Evolutionary conservation across 1,140 invertebrate genomes (phyloP).

Genomic region (Diorhabda elongata): DNA sequence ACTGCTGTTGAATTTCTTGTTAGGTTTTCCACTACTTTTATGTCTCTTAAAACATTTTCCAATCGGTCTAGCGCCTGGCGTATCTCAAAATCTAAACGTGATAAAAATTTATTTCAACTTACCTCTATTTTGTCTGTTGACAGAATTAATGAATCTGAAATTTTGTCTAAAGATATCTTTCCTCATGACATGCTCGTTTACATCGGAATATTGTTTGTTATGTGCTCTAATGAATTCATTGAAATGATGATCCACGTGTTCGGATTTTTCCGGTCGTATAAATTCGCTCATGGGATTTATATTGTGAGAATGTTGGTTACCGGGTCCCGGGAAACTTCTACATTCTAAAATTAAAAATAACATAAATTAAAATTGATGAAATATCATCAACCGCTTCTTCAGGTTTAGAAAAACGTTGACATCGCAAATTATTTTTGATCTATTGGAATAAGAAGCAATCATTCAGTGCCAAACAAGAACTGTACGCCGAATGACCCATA

Average conservation of each 20-base stretch:
- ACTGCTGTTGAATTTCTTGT: no score
- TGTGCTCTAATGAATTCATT: conserved; percentile 72
- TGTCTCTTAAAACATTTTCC: no score
- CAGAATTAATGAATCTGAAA: conserved; percentile 57
- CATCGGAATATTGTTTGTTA: conserved; percentile 61
- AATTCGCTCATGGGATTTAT: conserved; percentile 95
- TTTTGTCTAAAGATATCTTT: conserved; percentile 86
- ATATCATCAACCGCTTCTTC: no score
- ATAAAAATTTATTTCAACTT: conserved; percentile 4
- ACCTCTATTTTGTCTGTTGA: conserved; percentile 40
- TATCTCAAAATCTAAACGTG: background rate
- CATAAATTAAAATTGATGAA: no score
- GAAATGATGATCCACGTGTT: conserved; percentile 76
- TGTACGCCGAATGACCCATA: no score
- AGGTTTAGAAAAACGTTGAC: no score
- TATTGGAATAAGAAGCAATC: no score
- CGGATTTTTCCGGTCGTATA: conserved; percentile 62
- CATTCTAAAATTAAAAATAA: background rate
- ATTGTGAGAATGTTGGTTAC: conserved; percentile 67
- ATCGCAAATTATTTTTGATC: no score
- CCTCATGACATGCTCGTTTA: conserved; percentile 65
- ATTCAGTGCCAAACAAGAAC: no score
- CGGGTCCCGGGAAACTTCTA: conserved; percentile 82
- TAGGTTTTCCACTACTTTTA: no score
- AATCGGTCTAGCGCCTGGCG: background rate